Evolutionary conservation across 2,888 invertebrate species (phyloP).

Genomic region (Tipula helvola): DNA sequence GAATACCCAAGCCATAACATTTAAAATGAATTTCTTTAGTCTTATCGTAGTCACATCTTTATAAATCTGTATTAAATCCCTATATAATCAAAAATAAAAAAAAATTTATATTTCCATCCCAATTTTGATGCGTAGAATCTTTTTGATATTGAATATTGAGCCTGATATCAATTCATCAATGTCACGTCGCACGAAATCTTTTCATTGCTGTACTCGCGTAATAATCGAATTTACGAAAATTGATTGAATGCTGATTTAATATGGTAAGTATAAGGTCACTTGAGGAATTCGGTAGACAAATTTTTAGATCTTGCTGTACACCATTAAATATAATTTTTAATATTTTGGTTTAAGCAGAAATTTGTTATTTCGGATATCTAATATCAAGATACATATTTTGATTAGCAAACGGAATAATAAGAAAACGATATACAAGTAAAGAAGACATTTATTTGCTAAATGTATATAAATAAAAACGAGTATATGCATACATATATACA

Average conservation of each 20-base stretch:
- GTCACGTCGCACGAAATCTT: too few species aligned
- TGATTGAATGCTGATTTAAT: not conserved
- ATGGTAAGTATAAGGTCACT: not conserved
- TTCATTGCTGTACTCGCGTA: too few species aligned
- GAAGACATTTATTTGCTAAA: not conserved
- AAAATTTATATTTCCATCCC: not conserved
- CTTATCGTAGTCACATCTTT: not conserved
- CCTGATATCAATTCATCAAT: too few species aligned
- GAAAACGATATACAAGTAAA: not conserved
- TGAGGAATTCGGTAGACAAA: not conserved
- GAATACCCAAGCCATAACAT: too few species aligned
- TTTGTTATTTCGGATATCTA: not conserved
- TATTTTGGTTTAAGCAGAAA: not conserved
- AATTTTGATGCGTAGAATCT: not conserved
- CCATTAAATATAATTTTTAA: not conserved
- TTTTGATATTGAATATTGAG: too few species aligned
- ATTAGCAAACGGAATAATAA: not conserved
- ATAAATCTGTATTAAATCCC: not conserved
- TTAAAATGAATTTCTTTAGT: not conserved
- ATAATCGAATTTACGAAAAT: not conserved
- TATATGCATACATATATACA: not conserved
- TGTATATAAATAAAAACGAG: too few species aligned
- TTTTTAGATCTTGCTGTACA: not conserved
- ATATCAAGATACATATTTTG: not conserved
- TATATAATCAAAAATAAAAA: not conserved